Evolutionary conservation across 2,797 vertebrate species (phyloP), one percentile per base, ranked within the genome.

Genomic region (Naso thynnoides): DNA sequence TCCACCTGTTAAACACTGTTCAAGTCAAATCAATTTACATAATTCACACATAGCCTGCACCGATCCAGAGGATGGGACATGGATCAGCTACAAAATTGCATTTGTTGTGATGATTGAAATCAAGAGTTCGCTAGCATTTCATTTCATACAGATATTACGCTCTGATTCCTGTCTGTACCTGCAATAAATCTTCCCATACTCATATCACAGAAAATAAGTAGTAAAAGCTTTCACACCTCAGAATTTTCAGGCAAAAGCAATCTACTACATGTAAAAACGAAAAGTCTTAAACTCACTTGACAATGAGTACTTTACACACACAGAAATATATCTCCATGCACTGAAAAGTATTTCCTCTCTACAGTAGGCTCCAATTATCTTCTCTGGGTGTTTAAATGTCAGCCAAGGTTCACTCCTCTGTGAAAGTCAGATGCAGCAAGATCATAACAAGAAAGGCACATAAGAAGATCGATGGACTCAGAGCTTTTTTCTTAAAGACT

Each of bases 401-500:
- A 65, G 48, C 64, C 45, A 66, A 50, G 42, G 47, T 77, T 76
- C 57, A 67, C 19, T 75, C 26, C 27, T 29, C 50, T 42, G 56
- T 52, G 45, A 44, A 61, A 54, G 31, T 53, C n/a, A 49, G 55
- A 44, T 68, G 64, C 38, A 57, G 36, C n/a, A 49, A 21, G 57
- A 70, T 76, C 44, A 41, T 26, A 66, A 61, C 45, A 73, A 54
- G 57, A 39, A 44, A 24, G 24, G 14, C 26, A 42, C 19, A 33
- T 19, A 39, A 29, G 29, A 38, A 8, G 13, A 31, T 50, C 18
- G 61, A 2, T 1, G 4, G 24, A 63, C 11, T 47, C 26, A 18
- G 24, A 26, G 13, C 1, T 21, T 16, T 21, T 33, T 41, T 41
- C 21, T 57, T 27, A 44, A 41, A 58, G 55, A 98, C 98, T 91